Conservation (phyloP, 2,888 invertebrate species). For the Philaethria dido region DNA sequence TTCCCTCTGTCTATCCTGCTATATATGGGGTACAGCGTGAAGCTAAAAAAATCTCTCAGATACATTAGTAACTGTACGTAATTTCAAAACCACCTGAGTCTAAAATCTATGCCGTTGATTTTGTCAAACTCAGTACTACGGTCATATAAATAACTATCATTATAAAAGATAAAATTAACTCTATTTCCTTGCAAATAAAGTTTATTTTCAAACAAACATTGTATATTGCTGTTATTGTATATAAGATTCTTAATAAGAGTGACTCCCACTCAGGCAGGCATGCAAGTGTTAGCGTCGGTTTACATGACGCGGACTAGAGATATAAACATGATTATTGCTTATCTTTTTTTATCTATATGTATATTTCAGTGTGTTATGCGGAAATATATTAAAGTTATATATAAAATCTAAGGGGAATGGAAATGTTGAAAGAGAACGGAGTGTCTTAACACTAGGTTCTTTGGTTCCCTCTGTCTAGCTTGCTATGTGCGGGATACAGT, state of each 20-base stretch:
- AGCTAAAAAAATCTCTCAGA: too few relatives aligned
- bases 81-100: constrained; percentile 43
- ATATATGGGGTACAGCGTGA: too few relatives aligned
- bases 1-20: too few relatives aligned
- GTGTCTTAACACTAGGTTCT: too few relatives aligned
- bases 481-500: too few relatives aligned
- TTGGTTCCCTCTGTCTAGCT: too few relatives aligned
- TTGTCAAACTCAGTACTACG: constrained; percentile 63
- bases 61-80: too few relatives aligned
- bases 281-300: constrained; percentile 63
- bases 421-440: too few relatives aligned
- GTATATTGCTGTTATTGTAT: constrained; percentile 61
- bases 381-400: too few relatives aligned
- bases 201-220: constrained; percentile 40
- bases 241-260: constrained; percentile 79
- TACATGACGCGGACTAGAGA: constrained; percentile 55
- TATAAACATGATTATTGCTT: background rate
- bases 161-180: constrained; percentile 21
- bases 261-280: constrained; percentile 75
- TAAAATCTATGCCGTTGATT: constrained; percentile 43
- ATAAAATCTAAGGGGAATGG: too few relatives aligned
- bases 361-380: too few relatives aligned
- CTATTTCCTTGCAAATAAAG: constrained; percentile 36
- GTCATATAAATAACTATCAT: constrained; percentile 66
- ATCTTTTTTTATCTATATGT: too few relatives aligned